A percentile compares a stretch with the other conserved stretches of the same genome.
These are phyloP conservation scores for Sericinus montela DNA, from an alignment of 2,888 invertebrate species.

Conservation along the genomic window DNA sequence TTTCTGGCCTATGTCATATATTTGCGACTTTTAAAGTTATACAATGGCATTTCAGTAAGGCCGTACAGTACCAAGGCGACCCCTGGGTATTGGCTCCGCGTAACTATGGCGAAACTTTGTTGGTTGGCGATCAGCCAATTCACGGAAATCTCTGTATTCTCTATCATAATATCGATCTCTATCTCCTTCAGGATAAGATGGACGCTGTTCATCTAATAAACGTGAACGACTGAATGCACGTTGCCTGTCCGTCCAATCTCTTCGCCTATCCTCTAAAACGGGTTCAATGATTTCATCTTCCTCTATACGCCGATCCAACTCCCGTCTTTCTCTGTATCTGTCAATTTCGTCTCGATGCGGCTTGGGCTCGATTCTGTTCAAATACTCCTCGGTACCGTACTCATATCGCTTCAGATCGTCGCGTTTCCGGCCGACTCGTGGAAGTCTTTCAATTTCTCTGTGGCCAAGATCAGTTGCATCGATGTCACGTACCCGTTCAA, in stretches of 20 bases:
- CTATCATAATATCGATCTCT: conserved; percentile 65
- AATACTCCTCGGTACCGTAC: conserved; percentile 65
- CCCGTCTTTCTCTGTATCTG: conserved; percentile 61
- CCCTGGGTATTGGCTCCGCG: conserved; percentile 81
- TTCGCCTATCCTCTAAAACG: conserved; percentile 60
- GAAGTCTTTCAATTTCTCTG: conserved; percentile 65
- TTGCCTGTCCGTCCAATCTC: conserved; percentile 68
- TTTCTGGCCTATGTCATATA: conserved; percentile 1
- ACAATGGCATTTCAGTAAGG: conserved; percentile 76
- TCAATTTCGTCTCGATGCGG: conserved; percentile 62
- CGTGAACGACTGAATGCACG: conserved; percentile 71
- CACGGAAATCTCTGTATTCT: conserved; percentile 66
- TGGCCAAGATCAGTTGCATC: conserved; percentile 47
- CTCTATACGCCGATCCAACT: conserved; percentile 64
- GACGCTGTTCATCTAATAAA: conserved; percentile 64
- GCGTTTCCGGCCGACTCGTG: conserved; percentile 65
- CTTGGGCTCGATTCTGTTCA: conserved; percentile 62
- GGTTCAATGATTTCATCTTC: conserved; percentile 72
- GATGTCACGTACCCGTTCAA: conserved; percentile 52
- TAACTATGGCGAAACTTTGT: conserved; percentile 82
- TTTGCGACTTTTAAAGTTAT: conserved; percentile 37
- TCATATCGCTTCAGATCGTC: conserved; percentile 66
- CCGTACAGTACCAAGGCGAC: conserved; percentile 69
- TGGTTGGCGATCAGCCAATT: conserved; percentile 61
- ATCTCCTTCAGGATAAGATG: conserved; percentile 64